Percentiles rank a stretch among this genome's conserved stretches.
phyloP scores from a whole-genome alignment of 2,113 vertebrate genomes.

The Collichthys lucidus region DNA sequence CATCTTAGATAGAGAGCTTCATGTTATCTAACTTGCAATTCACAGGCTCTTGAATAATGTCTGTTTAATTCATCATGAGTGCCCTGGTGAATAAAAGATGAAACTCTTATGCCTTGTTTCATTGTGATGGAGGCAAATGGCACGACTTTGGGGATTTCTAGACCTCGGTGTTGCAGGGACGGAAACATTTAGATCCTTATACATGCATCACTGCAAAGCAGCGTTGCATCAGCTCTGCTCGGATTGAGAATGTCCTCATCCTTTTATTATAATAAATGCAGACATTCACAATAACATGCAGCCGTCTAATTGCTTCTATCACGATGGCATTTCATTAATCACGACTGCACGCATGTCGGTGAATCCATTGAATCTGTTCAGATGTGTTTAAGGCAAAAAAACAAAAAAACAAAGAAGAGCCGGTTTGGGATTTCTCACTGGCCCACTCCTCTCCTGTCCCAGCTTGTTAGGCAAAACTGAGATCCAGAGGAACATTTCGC shows the following conservation, averaged over 20 bases:
- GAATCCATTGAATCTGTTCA: slow-evolving; percentile 7
- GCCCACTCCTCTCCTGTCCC: slow-evolving; percentile 38
- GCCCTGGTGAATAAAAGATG: slow-evolving; percentile 63
- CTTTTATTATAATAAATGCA: slow-evolving; percentile 12
- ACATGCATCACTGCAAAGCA: slow-evolving; percentile 25
- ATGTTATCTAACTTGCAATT: slow-evolving; percentile 6
- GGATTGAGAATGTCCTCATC: not conserved
- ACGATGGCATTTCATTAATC: slow-evolving; percentile 25
- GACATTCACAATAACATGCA: slow-evolving; percentile 12
- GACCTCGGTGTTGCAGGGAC: slow-evolving; percentile 16
- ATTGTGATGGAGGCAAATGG: slow-evolving; percentile 32
- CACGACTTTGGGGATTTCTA: slow-evolving; percentile 32
- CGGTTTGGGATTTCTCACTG: slow-evolving; percentile 24
- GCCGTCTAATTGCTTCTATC: slow-evolving; percentile 19
- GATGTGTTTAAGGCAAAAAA: slow-evolving; percentile 21
- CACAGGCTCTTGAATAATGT: slow-evolving; percentile 53
- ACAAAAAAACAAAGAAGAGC: not conserved
- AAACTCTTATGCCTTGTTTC: slow-evolving; percentile 10
- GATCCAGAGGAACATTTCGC: slow-evolving; percentile 52
- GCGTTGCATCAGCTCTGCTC: not conserved
- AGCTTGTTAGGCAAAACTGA: slow-evolving; percentile 44
- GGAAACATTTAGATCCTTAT: slow-evolving; percentile 14
- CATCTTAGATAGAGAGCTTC: slow-evolving; percentile 23
- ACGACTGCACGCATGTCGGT: not conserved
- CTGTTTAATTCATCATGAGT: slow-evolving; percentile 59